Evolutionary conservation across 2,113 vertebrate genomes (phyloP).

Genomic region (Cyrtonyx montezumae): DNA sequence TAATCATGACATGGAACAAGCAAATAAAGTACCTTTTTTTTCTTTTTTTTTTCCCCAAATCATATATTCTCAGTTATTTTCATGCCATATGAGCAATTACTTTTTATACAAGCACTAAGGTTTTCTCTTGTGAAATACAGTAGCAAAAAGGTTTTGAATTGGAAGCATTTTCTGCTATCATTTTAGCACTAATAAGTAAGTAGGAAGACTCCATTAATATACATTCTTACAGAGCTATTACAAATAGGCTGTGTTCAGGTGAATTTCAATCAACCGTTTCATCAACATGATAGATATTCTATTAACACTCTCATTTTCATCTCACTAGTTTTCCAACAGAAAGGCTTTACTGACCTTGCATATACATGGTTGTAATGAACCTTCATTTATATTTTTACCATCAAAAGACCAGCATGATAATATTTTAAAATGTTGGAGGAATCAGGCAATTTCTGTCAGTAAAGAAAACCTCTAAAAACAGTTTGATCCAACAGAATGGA

Average conservation of each 20-base stretch:
- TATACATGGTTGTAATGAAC: slow-evolving; percentile 38
- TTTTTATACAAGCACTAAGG: not conserved
- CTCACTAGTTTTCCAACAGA: slow-evolving; percentile 40
- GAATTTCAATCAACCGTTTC: slow-evolving; percentile 71
- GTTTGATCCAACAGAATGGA: not conserved
- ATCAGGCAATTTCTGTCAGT: not conserved
- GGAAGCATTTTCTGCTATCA: not conserved
- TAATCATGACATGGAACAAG: not conserved
- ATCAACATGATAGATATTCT: slow-evolving; percentile 66
- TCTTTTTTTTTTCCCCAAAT: not conserved
- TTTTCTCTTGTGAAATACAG: not conserved
- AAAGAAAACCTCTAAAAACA: not conserved
- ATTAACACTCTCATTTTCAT: slow-evolving; percentile 45
- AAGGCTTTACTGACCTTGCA: slow-evolving; percentile 33
- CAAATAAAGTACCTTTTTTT: not conserved
- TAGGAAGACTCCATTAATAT: slow-evolving; percentile 37
- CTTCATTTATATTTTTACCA: slow-evolving; percentile 31
- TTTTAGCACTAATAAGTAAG: slow-evolving; percentile 20
- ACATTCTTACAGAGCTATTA: slow-evolving; percentile 32
- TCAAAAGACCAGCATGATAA: slow-evolving; percentile 32
- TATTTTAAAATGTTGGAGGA: slow-evolving; percentile 6
- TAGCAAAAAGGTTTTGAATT: not conserved
- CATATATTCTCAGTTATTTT: not conserved
- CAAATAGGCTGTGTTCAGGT: slow-evolving; percentile 16
- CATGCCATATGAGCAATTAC: not conserved